Conservation (phyloP, 2,113 vertebrate species). For the Otolemur garnettii region DNA sequence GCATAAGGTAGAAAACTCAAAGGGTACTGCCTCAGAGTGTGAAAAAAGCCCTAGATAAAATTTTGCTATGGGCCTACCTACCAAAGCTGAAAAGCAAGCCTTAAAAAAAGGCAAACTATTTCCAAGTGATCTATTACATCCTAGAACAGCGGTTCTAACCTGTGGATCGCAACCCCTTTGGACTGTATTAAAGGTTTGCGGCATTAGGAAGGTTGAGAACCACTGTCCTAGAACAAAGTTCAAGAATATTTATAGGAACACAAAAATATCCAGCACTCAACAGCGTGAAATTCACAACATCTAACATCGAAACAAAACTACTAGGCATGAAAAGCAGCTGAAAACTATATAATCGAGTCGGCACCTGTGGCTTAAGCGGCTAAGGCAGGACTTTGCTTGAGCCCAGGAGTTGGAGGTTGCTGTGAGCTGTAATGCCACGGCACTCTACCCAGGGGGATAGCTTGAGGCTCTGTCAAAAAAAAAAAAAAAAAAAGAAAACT, state of each 20-base stretch:
- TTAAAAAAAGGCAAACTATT: conserved; percentile 23
- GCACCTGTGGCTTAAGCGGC: too few relatives aligned
- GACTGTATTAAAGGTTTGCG: too few relatives aligned
- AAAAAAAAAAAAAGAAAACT: too few relatives aligned
- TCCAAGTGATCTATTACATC: conserved; percentile 50
- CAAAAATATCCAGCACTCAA: conserved; percentile 23
- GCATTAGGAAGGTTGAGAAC: too few relatives aligned
- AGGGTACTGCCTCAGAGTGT: not conserved
- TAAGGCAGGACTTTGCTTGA: too few relatives aligned
- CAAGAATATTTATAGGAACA: not conserved
- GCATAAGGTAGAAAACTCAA: conserved; percentile 24
- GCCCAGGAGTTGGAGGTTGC: too few relatives aligned
- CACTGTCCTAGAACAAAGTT: conserved; percentile 8
- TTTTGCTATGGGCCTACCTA: not conserved
- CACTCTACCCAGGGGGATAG: too few relatives aligned
- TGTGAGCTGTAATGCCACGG: too few relatives aligned
- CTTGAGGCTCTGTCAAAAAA: too few relatives aligned
- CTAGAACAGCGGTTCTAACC: not conserved
- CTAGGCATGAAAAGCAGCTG: conserved; percentile 7
- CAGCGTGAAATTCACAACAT: not conserved
- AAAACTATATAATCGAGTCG: too few relatives aligned
- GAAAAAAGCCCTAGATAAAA: conserved; percentile 13
- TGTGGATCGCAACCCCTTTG: too few relatives aligned
- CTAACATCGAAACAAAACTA: conserved; percentile 38
- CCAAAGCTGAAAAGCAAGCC: conserved; percentile 25